Evolutionary conservation across 2,888 invertebrate species (phyloP).

Genomic region (Drosophila falleni): DNA sequence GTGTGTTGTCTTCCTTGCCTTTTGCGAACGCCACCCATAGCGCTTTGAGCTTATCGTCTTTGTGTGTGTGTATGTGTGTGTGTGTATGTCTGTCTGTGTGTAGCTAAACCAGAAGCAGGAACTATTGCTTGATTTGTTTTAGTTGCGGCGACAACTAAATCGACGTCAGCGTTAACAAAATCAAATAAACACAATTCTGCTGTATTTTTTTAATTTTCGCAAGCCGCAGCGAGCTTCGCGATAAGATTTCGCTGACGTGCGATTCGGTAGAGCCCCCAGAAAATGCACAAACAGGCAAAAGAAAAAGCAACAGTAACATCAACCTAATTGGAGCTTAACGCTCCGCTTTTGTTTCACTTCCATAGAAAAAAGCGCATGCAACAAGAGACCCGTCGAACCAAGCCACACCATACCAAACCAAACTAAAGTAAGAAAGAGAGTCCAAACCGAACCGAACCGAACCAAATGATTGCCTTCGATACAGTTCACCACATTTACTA

Average conservation of each 20-base stretch:
- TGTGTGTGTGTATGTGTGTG: slow-evolving; percentile 22
- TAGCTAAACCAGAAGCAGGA: slow-evolving; percentile 78
- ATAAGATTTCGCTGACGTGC: slow-evolving; percentile 81
- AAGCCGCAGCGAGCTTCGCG: slow-evolving; percentile 47
- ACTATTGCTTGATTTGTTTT: slow-evolving; percentile 72
- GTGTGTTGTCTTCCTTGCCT: slow-evolving; percentile 57
- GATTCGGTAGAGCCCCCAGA: slow-evolving; percentile 45
- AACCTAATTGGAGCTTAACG: slow-evolving; percentile 80
- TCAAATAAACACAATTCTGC: slow-evolving; percentile 77
- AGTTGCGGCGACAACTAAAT: slow-evolving; percentile 32
- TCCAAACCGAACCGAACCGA: slow-evolving; percentile 25
- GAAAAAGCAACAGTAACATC: slow-evolving; percentile 37
- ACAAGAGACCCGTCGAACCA: slow-evolving; percentile 77
- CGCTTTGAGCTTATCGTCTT: slow-evolving; percentile 10
- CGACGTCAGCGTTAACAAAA: slow-evolving; percentile 23
- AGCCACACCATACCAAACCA: slow-evolving; percentile 43
- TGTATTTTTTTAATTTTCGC: slow-evolving; percentile 49
- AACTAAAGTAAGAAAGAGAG: slow-evolving; percentile 20
- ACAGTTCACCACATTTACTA: slow-evolving; percentile 52
- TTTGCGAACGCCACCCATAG: slow-evolving; percentile 16
- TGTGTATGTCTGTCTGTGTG: slow-evolving; percentile 29
- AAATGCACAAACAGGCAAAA: slow-evolving; percentile 39
- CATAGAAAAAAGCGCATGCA: slow-evolving; percentile 79
- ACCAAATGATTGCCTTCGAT: slow-evolving; percentile 49
- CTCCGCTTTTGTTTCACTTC: slow-evolving; percentile 77